A percentile compares a stretch with the other conserved stretches of the same genome.
phyloP scores from a whole-genome alignment of 2,797 vertebrate genomes.

The Pseudochaenichthys georgianus region DNA sequence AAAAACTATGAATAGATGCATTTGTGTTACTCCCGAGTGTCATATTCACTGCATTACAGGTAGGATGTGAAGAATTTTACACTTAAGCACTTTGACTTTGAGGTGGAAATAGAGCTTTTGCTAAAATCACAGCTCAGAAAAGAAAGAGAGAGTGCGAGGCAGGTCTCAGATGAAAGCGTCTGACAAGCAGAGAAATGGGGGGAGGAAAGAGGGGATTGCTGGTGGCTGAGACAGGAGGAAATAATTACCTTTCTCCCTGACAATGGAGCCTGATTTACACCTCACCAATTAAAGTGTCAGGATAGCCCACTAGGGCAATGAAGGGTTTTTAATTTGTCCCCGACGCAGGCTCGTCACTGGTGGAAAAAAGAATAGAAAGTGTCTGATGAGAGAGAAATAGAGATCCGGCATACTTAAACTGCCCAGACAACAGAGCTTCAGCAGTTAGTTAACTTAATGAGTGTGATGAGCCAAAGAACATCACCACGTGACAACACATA shows the following conservation, averaged over 20 bases:
- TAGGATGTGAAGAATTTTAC: conserved; percentile 30
- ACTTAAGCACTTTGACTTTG: conserved; percentile 4
- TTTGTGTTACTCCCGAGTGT: conserved; percentile 31
- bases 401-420: conserved; percentile 55
- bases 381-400: conserved; percentile 38
- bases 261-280: conserved; percentile 76
- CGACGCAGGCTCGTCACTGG: conserved; percentile 33
- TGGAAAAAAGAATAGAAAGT: conserved; percentile 34
- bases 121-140: conserved; percentile 21
- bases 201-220: conserved; percentile 16
- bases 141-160: conserved; percentile 2
- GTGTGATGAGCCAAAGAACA: conserved; percentile 16
- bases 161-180: conserved; percentile 34
- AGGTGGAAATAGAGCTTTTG: conserved; percentile 24
- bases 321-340: conserved; percentile 51
- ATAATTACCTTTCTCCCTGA: conserved; percentile 75
- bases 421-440: conserved; percentile 22
- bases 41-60: conserved; percentile 23
- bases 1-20: conserved; percentile 36
- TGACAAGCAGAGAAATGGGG: conserved; percentile 15
- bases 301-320: conserved; percentile 37
- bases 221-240: conserved; percentile 69
- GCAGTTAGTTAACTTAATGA: conserved; percentile 65
- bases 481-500: conserved; percentile 2
- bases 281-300: conserved; percentile 80